Conservation (phyloP, 2,113 vertebrate genomes). For the Crotalus viridis region DNA sequence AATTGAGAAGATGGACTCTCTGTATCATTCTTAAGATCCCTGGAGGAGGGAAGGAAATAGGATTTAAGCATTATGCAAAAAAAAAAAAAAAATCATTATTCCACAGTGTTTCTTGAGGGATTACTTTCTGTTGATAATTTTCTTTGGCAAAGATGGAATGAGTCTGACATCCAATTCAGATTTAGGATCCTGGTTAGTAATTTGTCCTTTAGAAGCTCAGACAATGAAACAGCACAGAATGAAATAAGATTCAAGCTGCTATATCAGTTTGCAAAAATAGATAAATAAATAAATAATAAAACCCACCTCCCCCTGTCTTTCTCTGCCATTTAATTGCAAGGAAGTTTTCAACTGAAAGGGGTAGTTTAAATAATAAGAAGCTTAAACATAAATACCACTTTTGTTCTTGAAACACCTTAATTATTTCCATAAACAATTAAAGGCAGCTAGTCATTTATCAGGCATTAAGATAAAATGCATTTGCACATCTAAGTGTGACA, state of each 20-base stretch:
- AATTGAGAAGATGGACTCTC: background rate
- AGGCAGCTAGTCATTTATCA: constrained; percentile 23
- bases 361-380: background rate
- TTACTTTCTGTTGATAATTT: background rate
- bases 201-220: background rate
- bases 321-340: background rate
- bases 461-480: background rate
- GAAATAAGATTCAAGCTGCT: background rate
- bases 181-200: too few relatives aligned
- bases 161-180: background rate
- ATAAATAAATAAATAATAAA: background rate
- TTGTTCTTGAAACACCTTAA: constrained; percentile 8
- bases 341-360: background rate
- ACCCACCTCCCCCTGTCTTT: background rate
- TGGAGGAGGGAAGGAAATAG: background rate
- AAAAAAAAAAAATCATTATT: background rate
- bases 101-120: background rate
- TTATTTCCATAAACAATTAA: constrained; percentile 32
- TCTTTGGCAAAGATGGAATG: background rate
- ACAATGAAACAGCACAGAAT: background rate
- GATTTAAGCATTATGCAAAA: background rate
- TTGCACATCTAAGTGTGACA: constrained; percentile 13
- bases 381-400: constrained; percentile 4
- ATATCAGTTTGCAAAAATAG: background rate
- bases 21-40: background rate